Evolutionary conservation across 1,140 invertebrate genomes (phyloP).

Genomic region (Drosophila sechellia): DNA sequence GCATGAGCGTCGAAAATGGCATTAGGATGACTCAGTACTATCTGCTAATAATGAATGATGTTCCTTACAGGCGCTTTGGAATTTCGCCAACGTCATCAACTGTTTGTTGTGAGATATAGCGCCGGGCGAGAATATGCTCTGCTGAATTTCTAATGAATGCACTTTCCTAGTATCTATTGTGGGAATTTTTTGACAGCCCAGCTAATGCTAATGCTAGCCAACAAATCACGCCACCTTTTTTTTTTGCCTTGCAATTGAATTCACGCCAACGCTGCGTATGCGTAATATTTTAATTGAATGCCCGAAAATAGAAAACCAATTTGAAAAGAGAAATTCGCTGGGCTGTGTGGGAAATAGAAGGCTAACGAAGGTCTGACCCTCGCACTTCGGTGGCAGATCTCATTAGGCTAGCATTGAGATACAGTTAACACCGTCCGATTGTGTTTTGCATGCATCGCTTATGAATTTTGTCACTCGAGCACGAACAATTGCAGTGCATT

Average conservation of each 20-base stretch:
- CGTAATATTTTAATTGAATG: slow-evolving; percentile 57
- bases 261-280: slow-evolving; percentile 49
- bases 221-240: slow-evolving; percentile 64
- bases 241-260: slow-evolving; percentile 29
- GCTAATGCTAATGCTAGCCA: slow-evolving; percentile 53
- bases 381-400: slow-evolving; percentile 13
- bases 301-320: slow-evolving; percentile 43
- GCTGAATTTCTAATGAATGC: slow-evolving; percentile 36
- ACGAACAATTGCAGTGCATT: slow-evolving; percentile 63
- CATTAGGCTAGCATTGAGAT: slow-evolving; percentile 22
- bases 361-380: slow-evolving; percentile 12
- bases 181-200: slow-evolving; percentile 15
- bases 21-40: slow-evolving; percentile 36
- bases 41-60: slow-evolving; percentile 32
- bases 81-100: slow-evolving; percentile 30
- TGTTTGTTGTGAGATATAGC: slow-evolving; percentile 14
- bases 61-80: slow-evolving; percentile 3
- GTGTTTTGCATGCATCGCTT: slow-evolving; percentile 32
- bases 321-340: slow-evolving; percentile 22
- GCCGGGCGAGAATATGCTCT: not conserved
- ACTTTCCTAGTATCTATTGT: slow-evolving; percentile 4
- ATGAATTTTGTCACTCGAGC: slow-evolving; percentile 50
- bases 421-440: slow-evolving; percentile 26
- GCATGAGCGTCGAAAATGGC: slow-evolving; percentile 1
- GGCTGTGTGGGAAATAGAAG: slow-evolving; percentile 12